phyloP scores from a whole-genome alignment of 2,113 vertebrate genomes.

The Xiphophorus maculatus region DNA sequence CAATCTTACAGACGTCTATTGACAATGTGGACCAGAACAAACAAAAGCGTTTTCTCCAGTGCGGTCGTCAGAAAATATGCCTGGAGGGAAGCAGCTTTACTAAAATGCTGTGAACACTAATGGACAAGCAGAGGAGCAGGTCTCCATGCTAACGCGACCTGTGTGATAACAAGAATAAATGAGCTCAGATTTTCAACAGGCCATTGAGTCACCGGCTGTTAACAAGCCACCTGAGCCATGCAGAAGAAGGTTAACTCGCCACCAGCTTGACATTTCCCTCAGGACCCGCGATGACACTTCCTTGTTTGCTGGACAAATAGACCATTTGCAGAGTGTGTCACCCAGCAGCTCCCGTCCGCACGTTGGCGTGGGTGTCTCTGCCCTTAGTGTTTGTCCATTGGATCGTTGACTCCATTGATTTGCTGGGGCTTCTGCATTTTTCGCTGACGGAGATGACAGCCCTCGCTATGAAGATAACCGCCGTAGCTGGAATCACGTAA shows the following conservation, averaged over 20 bases:
- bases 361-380: slow-evolving; percentile 6
- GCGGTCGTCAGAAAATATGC: background rate
- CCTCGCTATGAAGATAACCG: slow-evolving; percentile 34
- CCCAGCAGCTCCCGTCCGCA: slow-evolving; percentile 32
- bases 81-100: background rate
- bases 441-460: slow-evolving; percentile 38
- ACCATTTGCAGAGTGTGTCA: slow-evolving; percentile 44
- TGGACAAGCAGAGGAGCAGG: slow-evolving; percentile 9
- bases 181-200: slow-evolving; percentile 66
- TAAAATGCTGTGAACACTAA: slow-evolving; percentile 9
- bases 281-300: slow-evolving; percentile 36
- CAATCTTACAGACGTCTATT: background rate
- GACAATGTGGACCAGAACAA: background rate
- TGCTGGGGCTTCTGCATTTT: slow-evolving; percentile 38
- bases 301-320: slow-evolving; percentile 64
- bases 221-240: slow-evolving; percentile 3
- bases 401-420: slow-evolving; percentile 57
- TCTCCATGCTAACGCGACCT: slow-evolving; percentile 51
- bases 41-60: background rate
- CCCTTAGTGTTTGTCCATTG: slow-evolving; percentile 26
- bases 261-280: slow-evolving; percentile 56
- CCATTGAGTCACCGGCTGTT: slow-evolving; percentile 34
- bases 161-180: slow-evolving; percentile 62
- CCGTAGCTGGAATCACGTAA: slow-evolving; percentile 5
- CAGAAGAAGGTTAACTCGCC: slow-evolving; percentile 37